Percentiles rank a stretch among this genome's conserved stretches.
Evolutionary conservation across 64 coral and sea anemone species (phyloP).

Genomic region (Pocillopora verrucosa): DNA sequence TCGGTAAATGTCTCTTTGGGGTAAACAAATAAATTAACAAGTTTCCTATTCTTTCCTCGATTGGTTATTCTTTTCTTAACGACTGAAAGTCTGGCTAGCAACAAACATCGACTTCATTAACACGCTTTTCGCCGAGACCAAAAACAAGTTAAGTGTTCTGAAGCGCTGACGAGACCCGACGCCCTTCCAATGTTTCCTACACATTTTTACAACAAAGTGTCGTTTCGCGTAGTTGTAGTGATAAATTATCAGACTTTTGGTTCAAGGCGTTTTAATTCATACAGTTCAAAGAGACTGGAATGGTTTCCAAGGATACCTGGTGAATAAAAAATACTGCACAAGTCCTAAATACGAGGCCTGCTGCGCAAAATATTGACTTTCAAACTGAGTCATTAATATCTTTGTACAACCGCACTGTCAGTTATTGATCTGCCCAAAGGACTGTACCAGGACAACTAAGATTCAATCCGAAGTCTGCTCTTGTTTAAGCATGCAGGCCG

Average conservation of each 20-base stretch:
- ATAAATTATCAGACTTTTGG: background rate
- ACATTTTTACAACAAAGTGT: background rate
- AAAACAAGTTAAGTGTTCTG: background rate
- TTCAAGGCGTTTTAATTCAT: background rate
- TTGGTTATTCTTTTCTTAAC: background rate
- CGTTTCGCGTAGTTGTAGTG: background rate
- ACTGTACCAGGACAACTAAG: background rate
- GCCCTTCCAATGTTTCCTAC: background rate
- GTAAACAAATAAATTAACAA: slow-evolving; percentile 5
- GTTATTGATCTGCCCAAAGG: background rate
- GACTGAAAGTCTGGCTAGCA: background rate
- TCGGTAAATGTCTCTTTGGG: background rate
- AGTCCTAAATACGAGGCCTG: background rate
- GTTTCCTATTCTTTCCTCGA: background rate
- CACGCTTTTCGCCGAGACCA: background rate
- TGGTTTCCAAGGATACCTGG: background rate
- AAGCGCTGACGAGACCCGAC: background rate
- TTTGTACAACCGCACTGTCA: background rate
- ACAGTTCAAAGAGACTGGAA: background rate
- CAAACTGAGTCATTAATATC: background rate
- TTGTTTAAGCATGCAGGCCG: background rate
- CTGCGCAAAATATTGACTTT: background rate
- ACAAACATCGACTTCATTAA: background rate
- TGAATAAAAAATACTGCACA: background rate
- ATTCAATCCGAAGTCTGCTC: background rate